Evolutionary conservation across 35 echinoderm and acorn worm genomes (phyloP), one percentile per base, ranked within the genome.

Genomic region (Lytechinus variegatus): DNA sequence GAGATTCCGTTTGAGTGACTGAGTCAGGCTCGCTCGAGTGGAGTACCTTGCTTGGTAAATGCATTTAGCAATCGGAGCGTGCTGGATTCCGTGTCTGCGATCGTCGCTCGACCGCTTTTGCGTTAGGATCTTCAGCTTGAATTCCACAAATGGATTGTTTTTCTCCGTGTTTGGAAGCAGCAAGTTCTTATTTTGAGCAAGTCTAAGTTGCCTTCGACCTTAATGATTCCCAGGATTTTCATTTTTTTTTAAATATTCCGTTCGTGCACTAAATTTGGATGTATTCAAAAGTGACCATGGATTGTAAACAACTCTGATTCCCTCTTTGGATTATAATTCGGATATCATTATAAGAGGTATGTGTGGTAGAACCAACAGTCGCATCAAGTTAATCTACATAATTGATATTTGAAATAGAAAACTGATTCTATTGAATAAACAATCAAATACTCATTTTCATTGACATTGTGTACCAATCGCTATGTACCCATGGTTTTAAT

Each of bases 51-150:
- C 66, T 79, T 21, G 66, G 19, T 79, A 79, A 79, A 79, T 79
- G 66, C 66, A 79, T 24, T 79, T 79, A 79, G 66, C 21, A 79
- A 79, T 79, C 66, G 66, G 66, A 79, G 66, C 66, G 66, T 79
- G 66, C 13, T 58, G 56, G 56, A 13, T 79, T 79, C 66, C 66
- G 12, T 79, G 21, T 79, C 66, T 79, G 14, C 19, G 19, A 79
- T 16, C 66, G 66, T 79, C 19, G 66, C 66, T 79, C 66, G 66
- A 79, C 66, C 66, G 66, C 66, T 79, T 79, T 79, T 24, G 66
- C n/a, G 21, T 24, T 4, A 7, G 3, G 66, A 79, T 79, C 66
- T 79, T n/a, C 66, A 24, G 19, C 61, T 71, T 24, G 66, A 79
- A 24, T 79, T 5, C 66, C 19, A 79, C 66, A 79, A 79, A 79